phyloP scores from a whole-genome alignment of 2,113 vertebrate genomes.

The Aegithalos caudatus region DNA sequence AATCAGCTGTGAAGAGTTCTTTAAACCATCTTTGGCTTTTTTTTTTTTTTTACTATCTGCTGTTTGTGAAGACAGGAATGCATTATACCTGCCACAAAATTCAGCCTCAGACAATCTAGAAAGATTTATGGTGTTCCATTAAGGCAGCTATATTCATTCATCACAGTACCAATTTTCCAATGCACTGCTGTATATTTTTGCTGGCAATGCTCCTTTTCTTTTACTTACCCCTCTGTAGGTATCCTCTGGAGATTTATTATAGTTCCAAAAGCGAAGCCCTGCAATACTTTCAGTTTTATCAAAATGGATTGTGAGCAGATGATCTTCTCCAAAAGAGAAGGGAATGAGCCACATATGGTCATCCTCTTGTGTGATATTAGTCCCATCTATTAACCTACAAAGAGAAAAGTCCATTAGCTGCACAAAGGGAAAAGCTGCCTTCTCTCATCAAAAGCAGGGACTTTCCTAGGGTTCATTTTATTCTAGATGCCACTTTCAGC shows the following conservation, averaged over 20 bases:
- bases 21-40: slow-evolving; percentile 8
- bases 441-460: neutral
- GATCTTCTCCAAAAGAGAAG: slow-evolving; percentile 83
- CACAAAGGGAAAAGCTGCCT: neutral
- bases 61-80: slow-evolving; percentile 37
- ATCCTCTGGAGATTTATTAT: slow-evolving; percentile 97
- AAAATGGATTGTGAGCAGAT: slow-evolving; percentile 83
- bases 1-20: slow-evolving; percentile 49
- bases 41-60: neutral
- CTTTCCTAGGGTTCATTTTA: neutral
- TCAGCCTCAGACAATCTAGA: slow-evolving; percentile 62
- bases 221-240: slow-evolving; percentile 94
- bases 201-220: slow-evolving; percentile 53
- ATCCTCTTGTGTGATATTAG: slow-evolving; percentile 90
- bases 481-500: neutral
- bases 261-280: slow-evolving; percentile 97
- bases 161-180: slow-evolving; percentile 63
- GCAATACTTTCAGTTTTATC: slow-evolving; percentile 79
- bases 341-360: slow-evolving; percentile 97
- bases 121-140: slow-evolving; percentile 71
- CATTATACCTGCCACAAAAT: slow-evolving; percentile 34
- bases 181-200: slow-evolving; percentile 53
- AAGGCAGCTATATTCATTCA: slow-evolving; percentile 67
- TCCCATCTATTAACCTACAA: slow-evolving; percentile 87
- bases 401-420: slow-evolving; percentile 46